Base-by-base conservation (phyloP, 2,797 vertebrate species). In the Ibycter americanus region DNA sequence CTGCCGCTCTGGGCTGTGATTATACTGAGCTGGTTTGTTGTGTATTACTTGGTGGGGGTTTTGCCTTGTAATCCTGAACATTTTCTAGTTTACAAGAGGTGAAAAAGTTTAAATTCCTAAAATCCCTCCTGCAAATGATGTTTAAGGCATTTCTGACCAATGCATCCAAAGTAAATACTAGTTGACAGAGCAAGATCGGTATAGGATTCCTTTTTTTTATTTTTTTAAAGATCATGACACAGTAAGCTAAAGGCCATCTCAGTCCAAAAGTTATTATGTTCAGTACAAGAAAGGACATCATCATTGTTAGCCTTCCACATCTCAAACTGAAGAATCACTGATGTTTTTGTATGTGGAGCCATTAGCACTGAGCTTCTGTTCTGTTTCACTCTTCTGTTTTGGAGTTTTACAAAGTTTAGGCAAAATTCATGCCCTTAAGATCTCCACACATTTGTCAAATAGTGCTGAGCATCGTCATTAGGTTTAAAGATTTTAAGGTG, bases 401-500 rank as follows among this genome's bases (percentile, higher is more conserved):
- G 5, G 29, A 61, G n/a, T 62, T 90, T 72, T 62, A 68, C 32
- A 36, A 68, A 51, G 11, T 70, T 89, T 47, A 40, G 19, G 54
- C 15, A 42, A 81, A 72, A 14, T 42, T 86, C 34, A 20, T 14
- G 25, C 27, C 38, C 44, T 83, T 87, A 67, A 87, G 9, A 34
- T 55, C 26, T 62, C 54, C 32, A 62, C 11, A 11, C 1, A 2
- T 80, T 62, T 83, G 23, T 40, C 27, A 82, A 66, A 70, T 12
- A 2, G 47, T 13, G 9, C 65, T 54, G 11, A 73, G 13, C 9
- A n/a, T 15, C 1, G 0, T 26, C 34, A 80, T n/a, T 5, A 46
- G 4, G 10, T 62, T 91, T 70, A 66, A 80, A 90, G 62, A 51
- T 32, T 52, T 61, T 11, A 58, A 63, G 26, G 38, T 36, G 8